These are phyloP conservation scores for Caenorhabditis sinica DNA, from an alignment of 2,888 invertebrate species.

Conservation along the genomic window DNA sequence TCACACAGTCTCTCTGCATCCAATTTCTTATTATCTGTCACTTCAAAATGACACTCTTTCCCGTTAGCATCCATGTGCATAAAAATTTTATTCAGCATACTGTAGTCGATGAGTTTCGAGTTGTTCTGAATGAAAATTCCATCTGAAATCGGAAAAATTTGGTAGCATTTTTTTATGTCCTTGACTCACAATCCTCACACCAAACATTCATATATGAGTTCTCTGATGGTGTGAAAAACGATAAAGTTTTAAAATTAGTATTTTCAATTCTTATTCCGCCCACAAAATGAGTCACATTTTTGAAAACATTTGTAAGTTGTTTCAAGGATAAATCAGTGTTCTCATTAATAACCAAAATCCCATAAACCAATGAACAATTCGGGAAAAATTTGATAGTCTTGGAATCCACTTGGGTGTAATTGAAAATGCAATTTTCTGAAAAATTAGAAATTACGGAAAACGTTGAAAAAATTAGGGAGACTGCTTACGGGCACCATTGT, in stretches of 20 bases:
- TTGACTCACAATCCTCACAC: too few species aligned
- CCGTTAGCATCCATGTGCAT: background rate
- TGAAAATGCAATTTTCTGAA: background rate
- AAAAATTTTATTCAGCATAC: too few species aligned
- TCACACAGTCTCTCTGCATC: background rate
- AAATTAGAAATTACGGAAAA: too few species aligned
- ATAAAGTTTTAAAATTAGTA: background rate
- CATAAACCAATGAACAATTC: background rate
- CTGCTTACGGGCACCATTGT: too few species aligned
- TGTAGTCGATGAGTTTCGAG: background rate
- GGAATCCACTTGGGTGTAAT: background rate
- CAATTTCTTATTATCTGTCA: background rate
- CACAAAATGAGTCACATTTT: background rate
- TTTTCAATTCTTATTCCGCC: background rate
- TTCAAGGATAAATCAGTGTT: background rate
- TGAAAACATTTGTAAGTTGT: background rate
- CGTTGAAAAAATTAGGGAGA: too few species aligned
- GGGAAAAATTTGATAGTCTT: constrained; percentile 1
- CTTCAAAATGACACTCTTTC: background rate
- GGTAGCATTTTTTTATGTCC: too few species aligned
- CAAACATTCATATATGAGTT: too few species aligned
- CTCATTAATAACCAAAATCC: background rate
- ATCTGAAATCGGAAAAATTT: background rate
- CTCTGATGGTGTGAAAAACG: background rate
- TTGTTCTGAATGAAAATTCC: background rate